Percentiles rank a stretch among this genome's conserved stretches.
Conservation (phyloP, 2,113 vertebrate genomes). For the Brachionichthys hirsutus region DNA sequence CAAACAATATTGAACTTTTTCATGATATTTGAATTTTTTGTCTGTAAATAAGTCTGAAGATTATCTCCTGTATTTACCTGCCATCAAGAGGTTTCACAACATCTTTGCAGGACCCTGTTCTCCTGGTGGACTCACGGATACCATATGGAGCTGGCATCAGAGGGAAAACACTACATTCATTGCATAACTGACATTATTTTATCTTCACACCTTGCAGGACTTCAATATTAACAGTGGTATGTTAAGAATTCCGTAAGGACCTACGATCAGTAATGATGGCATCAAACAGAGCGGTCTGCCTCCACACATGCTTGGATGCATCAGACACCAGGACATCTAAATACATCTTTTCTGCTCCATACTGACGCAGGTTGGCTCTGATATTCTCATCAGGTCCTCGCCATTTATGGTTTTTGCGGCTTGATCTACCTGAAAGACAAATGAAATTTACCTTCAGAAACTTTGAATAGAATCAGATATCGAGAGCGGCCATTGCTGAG, state of each 20-base stretch:
- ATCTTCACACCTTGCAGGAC: background rate
- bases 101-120: slow-evolving; percentile 90
- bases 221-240: background rate
- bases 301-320: slow-evolving; percentile 89
- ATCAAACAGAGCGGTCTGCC: slow-evolving; percentile 84
- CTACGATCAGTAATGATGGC: slow-evolving; percentile 95
- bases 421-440: slow-evolving; percentile 85
- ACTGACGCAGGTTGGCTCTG: slow-evolving; percentile 93
- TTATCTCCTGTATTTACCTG: slow-evolving; percentile 74
- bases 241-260: slow-evolving; percentile 49
- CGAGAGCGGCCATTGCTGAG: slow-evolving; percentile 1
- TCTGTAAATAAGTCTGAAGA: background rate
- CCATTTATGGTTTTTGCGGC: slow-evolving; percentile 96
- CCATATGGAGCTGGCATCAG: slow-evolving; percentile 88
- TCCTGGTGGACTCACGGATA: slow-evolving; percentile 94
- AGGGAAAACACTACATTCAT: background rate
- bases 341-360: slow-evolving; percentile 87
- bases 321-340: slow-evolving; percentile 93
- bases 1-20: too few species aligned
- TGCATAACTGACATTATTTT: background rate
- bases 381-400: slow-evolving; percentile 98
- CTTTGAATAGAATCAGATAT: background rate
- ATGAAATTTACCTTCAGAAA: background rate
- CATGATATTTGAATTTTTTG: too few species aligned
- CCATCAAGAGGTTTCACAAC: slow-evolving; percentile 79